Percentiles rank a stretch among this genome's conserved stretches.
These are phyloP conservation scores for Hydrocynus forskahlii DNA, from an alignment of 2,797 vertebrate genomes.

Conservation along the genomic window DNA sequence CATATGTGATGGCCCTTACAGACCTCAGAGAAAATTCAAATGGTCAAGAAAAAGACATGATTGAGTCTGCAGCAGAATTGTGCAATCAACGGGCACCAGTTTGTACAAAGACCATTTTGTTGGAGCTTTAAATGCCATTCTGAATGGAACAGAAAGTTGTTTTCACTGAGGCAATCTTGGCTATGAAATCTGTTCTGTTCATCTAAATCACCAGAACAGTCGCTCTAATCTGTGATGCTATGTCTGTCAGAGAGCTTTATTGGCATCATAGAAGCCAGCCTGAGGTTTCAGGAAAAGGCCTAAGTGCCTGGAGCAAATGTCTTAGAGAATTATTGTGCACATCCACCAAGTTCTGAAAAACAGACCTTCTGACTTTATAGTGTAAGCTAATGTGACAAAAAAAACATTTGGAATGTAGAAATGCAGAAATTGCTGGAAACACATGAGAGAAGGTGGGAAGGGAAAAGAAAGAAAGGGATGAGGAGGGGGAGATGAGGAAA, in stretches of 20 bases:
- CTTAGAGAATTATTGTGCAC: background rate
- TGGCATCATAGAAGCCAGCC: background rate
- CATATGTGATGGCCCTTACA: background rate
- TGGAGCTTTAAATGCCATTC: background rate
- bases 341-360: background rate
- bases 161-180: background rate
- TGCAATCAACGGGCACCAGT: background rate
- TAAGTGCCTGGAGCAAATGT: background rate
- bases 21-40: background rate
- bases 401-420: background rate
- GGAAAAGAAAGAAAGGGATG: background rate
- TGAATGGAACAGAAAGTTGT: background rate
- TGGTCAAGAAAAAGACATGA: background rate
- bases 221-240: background rate
- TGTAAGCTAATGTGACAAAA: background rate
- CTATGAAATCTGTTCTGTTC: background rate
- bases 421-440: background rate
- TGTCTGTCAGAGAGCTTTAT: background rate
- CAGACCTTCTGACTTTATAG: background rate
- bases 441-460: background rate
- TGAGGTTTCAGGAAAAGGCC: background rate
- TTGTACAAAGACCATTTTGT: background rate
- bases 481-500: constrained; percentile 20
- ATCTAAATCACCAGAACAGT: background rate
- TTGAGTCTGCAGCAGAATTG: background rate